Conservation (phyloP, 1,140 invertebrate genomes). For the Psix sp. region DNA sequence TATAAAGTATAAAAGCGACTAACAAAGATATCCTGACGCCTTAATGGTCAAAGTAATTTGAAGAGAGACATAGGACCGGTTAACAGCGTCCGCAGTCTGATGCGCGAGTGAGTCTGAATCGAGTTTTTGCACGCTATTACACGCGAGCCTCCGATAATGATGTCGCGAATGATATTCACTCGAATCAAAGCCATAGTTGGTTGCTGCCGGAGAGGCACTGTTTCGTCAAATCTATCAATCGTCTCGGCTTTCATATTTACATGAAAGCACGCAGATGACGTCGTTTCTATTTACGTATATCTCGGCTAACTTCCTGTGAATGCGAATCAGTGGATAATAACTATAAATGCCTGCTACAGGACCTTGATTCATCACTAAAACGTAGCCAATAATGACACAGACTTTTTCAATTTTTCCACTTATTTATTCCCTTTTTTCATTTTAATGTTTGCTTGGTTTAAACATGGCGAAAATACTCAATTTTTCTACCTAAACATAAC, state of each 20-base stretch:
- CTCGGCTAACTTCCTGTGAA: slow-evolving; percentile 68
- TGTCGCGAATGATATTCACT: slow-evolving; percentile 47
- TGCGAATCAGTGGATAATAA: slow-evolving; percentile 65
- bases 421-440: no score
- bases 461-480: no score
- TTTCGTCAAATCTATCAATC: slow-evolving; percentile 7
- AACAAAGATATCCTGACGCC: slow-evolving; percentile 24
- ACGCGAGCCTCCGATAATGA: slow-evolving; percentile 49
- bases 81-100: slow-evolving; percentile 21
- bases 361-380: slow-evolving; percentile 64
- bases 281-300: slow-evolving; percentile 60
- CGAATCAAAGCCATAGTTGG: slow-evolving; percentile 12
- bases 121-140: slow-evolving; percentile 39
- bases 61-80: slow-evolving; percentile 48
- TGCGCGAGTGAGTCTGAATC: slow-evolving; percentile 38
- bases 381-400: no score
- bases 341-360: slow-evolving; percentile 61
- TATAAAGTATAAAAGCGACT: slow-evolving; percentile 15
- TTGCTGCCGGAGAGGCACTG: not conserved
- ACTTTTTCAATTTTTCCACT: no score
- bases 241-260: slow-evolving; percentile 62
- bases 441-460: no score
- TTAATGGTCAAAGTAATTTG: slow-evolving; percentile 50
- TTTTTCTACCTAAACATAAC: no score
- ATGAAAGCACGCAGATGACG: slow-evolving; percentile 55